Conservation (phyloP, 2,888 invertebrate genomes). For the Volucella zonaria region DNA sequence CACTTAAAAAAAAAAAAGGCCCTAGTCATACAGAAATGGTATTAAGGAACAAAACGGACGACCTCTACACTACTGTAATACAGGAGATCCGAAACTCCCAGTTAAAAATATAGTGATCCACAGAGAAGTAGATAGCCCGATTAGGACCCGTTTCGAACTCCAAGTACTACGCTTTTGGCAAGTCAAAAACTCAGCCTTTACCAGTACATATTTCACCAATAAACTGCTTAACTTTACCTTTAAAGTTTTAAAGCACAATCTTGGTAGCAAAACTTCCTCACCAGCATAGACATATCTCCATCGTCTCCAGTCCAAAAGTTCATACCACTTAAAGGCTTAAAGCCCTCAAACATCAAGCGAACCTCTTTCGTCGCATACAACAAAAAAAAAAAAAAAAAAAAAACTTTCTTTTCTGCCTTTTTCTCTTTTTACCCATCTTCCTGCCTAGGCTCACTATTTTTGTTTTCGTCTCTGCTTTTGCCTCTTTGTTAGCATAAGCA, state of each 20-base stretch:
- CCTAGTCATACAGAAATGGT: too few species aligned
- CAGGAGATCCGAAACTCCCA: too few species aligned
- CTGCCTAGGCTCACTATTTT: constrained; percentile 40
- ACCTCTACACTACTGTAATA: too few species aligned
- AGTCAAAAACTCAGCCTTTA: too few species aligned
- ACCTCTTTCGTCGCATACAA: constrained; percentile 6
- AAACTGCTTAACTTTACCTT: too few species aligned
- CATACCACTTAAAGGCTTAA: constrained; percentile 42
- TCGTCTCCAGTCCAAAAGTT: constrained; percentile 19
- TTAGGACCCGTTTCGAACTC: too few species aligned
- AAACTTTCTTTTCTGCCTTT: not conserved
- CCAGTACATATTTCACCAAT: too few species aligned
- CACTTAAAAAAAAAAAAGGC: too few species aligned
- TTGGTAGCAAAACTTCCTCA: not conserved
- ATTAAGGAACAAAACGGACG: too few species aligned
- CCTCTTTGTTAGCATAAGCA: constrained; percentile 54
- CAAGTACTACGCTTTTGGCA: too few species aligned
- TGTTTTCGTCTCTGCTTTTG: constrained; percentile 26
- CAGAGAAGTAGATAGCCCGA: too few species aligned
- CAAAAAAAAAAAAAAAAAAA: not conserved
- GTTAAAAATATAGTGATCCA: too few species aligned
- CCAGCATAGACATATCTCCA: constrained; percentile 37
- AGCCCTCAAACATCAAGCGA: constrained; percentile 47
- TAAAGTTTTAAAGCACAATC: not conserved
- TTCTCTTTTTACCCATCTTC: not conserved